phyloP scores from a whole-genome alignment of 1,140 invertebrate genomes.

The Chionoecetes opilio region DNA sequence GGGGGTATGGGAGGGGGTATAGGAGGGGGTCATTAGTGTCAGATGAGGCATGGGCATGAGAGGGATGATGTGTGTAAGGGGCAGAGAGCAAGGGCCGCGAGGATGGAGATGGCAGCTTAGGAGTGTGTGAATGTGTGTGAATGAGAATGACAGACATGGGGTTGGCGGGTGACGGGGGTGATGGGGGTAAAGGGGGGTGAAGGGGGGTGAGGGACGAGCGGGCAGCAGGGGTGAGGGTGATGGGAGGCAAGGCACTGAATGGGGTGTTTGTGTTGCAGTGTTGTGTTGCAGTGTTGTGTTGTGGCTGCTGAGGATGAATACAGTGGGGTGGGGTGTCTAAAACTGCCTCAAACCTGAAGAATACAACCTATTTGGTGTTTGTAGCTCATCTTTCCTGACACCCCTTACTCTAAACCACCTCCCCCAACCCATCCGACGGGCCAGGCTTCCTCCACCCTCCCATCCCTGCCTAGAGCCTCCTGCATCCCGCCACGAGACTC shows the following conservation, averaged over 20 bases:
- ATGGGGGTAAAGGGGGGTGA: too few species aligned
- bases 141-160: neutral
- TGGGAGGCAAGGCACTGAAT: too few species aligned
- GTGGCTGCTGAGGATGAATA: too few species aligned
- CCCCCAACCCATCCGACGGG: too few species aligned
- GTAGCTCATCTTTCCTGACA: neutral
- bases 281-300: too few species aligned
- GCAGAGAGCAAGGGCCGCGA: neutral
- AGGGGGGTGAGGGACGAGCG: neutral
- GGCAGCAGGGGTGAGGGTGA: neutral
- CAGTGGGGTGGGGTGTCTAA: too few species aligned
- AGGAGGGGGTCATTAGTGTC: neutral
- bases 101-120: too few species aligned
- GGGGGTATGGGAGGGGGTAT: neutral
- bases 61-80: neutral
- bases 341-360: too few species aligned
- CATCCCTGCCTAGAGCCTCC: neutral
- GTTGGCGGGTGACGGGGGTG: neutral
- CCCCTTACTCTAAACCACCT: neutral
- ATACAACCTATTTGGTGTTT: neutral
- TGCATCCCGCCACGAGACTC: neutral
- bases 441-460: neutral
- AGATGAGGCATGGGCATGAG: neutral
- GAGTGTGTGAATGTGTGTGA: too few species aligned
- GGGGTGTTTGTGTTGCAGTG: too few species aligned